Evolutionary conservation across 2,888 invertebrate species (phyloP).

Genomic region (Incurvaria masculella): DNA sequence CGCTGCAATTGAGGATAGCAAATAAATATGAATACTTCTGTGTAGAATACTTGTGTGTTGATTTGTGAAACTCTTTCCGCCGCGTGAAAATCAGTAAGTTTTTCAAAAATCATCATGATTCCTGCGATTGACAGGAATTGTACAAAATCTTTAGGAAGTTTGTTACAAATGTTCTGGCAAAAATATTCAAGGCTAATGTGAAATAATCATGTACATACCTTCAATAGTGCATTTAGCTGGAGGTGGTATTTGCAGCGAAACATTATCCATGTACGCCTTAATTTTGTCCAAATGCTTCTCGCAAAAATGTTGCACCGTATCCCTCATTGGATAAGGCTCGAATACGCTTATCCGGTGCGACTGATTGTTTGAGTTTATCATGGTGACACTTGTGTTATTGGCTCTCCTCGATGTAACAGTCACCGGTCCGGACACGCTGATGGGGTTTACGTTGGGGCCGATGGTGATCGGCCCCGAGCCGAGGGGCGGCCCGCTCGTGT

Average conservation of each 20-base stretch:
- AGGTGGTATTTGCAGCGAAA: conserved; percentile 79
- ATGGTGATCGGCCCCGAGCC: conserved; percentile 18
- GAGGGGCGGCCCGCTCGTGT: conserved; percentile 16
- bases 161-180: no score
- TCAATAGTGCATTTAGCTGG: conserved; percentile 94
- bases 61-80: no score
- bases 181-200: no score
- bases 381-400: conserved; percentile 75
- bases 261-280: conserved; percentile 85
- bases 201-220: conserved; percentile 65
- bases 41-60: no score
- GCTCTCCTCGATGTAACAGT: conserved; percentile 61
- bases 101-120: no score
- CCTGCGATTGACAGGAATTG: no score
- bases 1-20: no score
- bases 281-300: conserved; percentile 93
- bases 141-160: no score
- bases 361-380: conserved; percentile 57
- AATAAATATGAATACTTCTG: no score
- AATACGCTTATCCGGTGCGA: conserved; percentile 76
- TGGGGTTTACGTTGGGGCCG: conserved; percentile 23
- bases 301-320: conserved; percentile 93
- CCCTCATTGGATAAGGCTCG: conserved; percentile 88
- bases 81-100: no score
- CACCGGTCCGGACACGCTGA: conserved; percentile 59